A percentile compares a stretch with the other conserved stretches of the same genome.
These are phyloP conservation scores for Cotesia congregata DNA, from an alignment of 2,888 invertebrate genomes.

Conservation along the genomic window DNA sequence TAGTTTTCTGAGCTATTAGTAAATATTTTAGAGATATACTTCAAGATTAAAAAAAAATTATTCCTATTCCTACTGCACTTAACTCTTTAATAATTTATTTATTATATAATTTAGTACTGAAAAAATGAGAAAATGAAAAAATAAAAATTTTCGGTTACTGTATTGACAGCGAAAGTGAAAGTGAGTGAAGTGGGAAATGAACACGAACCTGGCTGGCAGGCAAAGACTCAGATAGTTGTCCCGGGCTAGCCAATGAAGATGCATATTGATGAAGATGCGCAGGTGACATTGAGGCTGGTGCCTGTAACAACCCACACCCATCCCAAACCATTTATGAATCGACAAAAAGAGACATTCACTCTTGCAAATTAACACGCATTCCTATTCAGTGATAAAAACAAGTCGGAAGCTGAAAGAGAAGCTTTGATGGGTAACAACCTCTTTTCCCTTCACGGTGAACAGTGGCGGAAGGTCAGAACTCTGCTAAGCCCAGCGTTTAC, in stretches of 20 bases:
- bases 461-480: slow-evolving; percentile 23
- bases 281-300: slow-evolving; percentile 92
- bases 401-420: neutral
- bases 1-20: too few species aligned
- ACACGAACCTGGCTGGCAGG: slow-evolving; percentile 84
- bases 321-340: slow-evolving; percentile 18
- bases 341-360: neutral
- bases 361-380: neutral
- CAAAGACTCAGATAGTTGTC: slow-evolving; percentile 82
- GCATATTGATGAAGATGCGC: slow-evolving; percentile 85
- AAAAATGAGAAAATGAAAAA: too few species aligned
- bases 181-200: slow-evolving; percentile 31
- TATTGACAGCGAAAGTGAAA: neutral
- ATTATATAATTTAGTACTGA: too few species aligned
- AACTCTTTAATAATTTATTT: too few species aligned
- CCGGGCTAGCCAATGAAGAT: slow-evolving; percentile 71
- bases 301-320: slow-evolving; percentile 72
- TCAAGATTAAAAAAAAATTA: too few species aligned
- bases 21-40: too few species aligned
- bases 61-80: too few species aligned
- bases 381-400: neutral
- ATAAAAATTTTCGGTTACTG: too few species aligned
- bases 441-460: slow-evolving; percentile 39
- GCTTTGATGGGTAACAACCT: slow-evolving; percentile 47
- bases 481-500: slow-evolving; percentile 74